Evolutionary conservation across 1,140 invertebrate genomes (phyloP), one percentile per base, ranked within the genome.

Genomic region (Magallana ariakensis): DNA sequence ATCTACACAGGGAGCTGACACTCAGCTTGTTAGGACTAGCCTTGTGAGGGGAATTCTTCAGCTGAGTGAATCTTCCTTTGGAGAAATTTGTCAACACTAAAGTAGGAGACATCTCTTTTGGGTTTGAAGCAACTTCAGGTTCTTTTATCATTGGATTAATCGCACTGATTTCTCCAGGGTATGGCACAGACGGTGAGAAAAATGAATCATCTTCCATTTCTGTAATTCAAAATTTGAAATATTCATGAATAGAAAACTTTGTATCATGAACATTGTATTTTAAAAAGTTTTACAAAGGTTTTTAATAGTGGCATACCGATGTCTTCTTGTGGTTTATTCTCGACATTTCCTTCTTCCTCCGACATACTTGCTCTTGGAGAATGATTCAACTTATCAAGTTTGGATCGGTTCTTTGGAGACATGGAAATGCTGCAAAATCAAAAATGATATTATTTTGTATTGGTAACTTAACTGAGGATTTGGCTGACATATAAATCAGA

Each of bases 341-440:
- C 54, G 0, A 9, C 15, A n/a, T 33, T 82, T 82, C 84, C 87
- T 55, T 58, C 66, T 46, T 84, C 57, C 70, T 81, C 58, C 0
- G 60, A 60, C 54, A 82, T 22, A 22, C 53, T 82, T 33, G 55
- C 57, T 60, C 62, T 87, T 46, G 85, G 85, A 46, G 85, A 66
- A 19, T 82, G 66, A 46, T 62, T 85, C 19, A 86, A 54, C 4
- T 55, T 56, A 16, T 89, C 88, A 16, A 89, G 16, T 9, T 85
- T 87, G 13, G 83, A 46, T 19, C 62, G 62, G 56, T 85, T 82
- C 75, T 89, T 87, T 46, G 88, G 88, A 10, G 88, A 89, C 70
- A 70, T 62, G 8, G 88, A 84, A 53, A 89, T 87, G 26, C 88
- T 89, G 33, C 56, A 85, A 88, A 66, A 62, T 26, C 60, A 16